Percentiles rank a stretch among this genome's conserved stretches.
phyloP scores from a whole-genome alignment of 2,113 vertebrate species.

The Chloebia gouldiae region DNA sequence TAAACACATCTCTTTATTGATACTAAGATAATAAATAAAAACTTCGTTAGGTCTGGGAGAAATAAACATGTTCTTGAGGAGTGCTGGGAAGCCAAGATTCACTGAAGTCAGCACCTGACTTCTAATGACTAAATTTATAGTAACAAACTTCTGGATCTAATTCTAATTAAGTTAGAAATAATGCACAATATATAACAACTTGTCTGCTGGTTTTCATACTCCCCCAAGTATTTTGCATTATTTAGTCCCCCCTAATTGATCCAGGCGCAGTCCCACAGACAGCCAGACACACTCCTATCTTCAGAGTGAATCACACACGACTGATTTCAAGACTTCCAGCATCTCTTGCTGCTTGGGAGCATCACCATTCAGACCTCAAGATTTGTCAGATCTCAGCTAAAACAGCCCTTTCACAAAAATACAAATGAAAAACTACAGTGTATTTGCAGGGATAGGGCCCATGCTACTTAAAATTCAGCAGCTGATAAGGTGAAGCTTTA shows the following conservation, averaged over 20 bases:
- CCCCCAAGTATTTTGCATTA: not conserved
- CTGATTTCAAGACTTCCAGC: not conserved
- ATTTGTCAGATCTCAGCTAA: not conserved
- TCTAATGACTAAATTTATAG: not conserved
- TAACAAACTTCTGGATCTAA: not conserved
- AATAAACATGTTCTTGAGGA: not conserved
- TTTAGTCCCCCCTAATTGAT: accelerated
- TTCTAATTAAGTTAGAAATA: not conserved
- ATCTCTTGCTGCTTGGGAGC: not conserved
- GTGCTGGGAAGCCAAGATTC: not conserved
- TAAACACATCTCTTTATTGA: not conserved
- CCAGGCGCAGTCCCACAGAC: not conserved
- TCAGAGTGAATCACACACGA: accelerated
- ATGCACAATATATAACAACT: not conserved
- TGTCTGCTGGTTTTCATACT: not conserved
- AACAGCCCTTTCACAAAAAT: not conserved
- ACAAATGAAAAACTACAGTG: accelerated
- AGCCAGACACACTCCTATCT: not conserved
- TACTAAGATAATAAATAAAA: slow-evolving; percentile 23
- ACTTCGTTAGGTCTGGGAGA: not conserved
- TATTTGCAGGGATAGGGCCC: not conserved
- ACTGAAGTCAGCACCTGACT: not conserved
- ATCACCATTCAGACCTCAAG: not conserved
- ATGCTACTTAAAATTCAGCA: not conserved
- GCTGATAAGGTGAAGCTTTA: not conserved